A percentile compares a stretch with the other conserved stretches of the same genome.
Evolutionary conservation across 2,113 vertebrate genomes (phyloP).

Genomic region (Myxocyprinus asiaticus): DNA sequence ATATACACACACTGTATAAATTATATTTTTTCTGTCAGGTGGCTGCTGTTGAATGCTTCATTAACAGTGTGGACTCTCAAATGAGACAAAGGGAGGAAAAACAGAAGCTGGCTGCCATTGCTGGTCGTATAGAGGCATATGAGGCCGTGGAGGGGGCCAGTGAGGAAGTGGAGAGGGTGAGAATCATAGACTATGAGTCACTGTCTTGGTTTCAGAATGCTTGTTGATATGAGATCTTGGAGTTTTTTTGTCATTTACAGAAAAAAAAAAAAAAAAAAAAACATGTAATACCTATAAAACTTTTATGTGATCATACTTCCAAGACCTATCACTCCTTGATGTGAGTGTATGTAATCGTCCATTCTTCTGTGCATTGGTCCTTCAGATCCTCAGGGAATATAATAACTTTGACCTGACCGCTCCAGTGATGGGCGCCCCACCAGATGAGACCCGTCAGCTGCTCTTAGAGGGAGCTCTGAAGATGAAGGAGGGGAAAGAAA

Average conservation of each 20-base stretch:
- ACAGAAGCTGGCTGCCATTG: slow-evolving; percentile 85
- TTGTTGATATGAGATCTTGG: too few species aligned
- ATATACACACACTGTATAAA: too few species aligned
- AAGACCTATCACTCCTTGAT: too few species aligned
- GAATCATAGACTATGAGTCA: background rate
- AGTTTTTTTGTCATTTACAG: too few species aligned
- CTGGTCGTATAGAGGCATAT: slow-evolving; percentile 86
- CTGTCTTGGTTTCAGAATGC: too few species aligned
- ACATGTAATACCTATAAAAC: too few species aligned
- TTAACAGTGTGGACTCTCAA: slow-evolving; percentile 86
- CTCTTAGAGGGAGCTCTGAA: slow-evolving; percentile 86
- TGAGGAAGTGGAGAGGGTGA: slow-evolving; percentile 93
- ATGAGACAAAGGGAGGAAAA: slow-evolving; percentile 91
- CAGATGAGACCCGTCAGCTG: slow-evolving; percentile 88
- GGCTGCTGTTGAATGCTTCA: slow-evolving; percentile 84
- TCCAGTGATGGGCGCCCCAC: slow-evolving; percentile 82
- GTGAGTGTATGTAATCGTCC: background rate
- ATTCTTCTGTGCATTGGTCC: background rate
- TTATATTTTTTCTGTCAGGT: slow-evolving; percentile 71
- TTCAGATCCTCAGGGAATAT: slow-evolving; percentile 90
- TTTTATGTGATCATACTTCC: too few species aligned
- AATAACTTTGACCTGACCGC: slow-evolving; percentile 85
- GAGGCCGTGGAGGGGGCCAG: slow-evolving; percentile 91
- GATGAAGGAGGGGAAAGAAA: slow-evolving; percentile 93
- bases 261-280: background rate